phyloP scores from a whole-genome alignment of 2,888 invertebrate genomes.

The Drosophila hamatofila region DNA sequence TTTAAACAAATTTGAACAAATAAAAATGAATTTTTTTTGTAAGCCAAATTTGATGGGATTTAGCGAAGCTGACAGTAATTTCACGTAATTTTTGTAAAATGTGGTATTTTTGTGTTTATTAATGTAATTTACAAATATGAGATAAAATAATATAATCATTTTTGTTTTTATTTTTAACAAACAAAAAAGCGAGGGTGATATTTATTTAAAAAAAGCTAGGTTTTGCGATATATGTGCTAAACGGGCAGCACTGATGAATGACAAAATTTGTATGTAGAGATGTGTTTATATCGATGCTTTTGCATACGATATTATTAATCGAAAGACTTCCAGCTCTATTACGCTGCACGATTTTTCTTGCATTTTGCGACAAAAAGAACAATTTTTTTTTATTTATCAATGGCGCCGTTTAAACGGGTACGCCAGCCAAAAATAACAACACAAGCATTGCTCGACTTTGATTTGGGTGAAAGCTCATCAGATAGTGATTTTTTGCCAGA shows the following conservation, averaged over 20 bases:
- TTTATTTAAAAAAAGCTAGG: conserved; percentile 2
- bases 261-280: not conserved
- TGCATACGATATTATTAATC: conserved; percentile 13
- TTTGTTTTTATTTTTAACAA: no score
- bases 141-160: no score
- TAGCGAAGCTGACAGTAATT: not conserved
- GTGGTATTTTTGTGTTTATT: not conserved
- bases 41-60: not conserved
- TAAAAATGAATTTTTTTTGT: not conserved
- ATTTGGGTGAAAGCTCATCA: conserved; percentile 95
- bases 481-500: conserved; percentile 97
- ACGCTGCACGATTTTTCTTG: conserved; percentile 24
- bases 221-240: not conserved
- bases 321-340: conserved; percentile 27
- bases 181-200: no score
- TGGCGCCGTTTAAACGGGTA: conserved; percentile 86
- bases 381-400: conserved; percentile 42
- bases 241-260: not conserved
- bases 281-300: conserved; percentile 2
- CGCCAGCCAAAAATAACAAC: conserved; percentile 88
- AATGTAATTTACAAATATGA: not conserved
- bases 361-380: conserved; percentile 20
- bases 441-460: conserved; percentile 92
- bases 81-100: not conserved
- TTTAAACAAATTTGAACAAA: not conserved